Percentiles rank a stretch among this genome's conserved stretches.
Conservation (phyloP, 2,888 invertebrate species). For the Toxonevra muliebris region DNA sequence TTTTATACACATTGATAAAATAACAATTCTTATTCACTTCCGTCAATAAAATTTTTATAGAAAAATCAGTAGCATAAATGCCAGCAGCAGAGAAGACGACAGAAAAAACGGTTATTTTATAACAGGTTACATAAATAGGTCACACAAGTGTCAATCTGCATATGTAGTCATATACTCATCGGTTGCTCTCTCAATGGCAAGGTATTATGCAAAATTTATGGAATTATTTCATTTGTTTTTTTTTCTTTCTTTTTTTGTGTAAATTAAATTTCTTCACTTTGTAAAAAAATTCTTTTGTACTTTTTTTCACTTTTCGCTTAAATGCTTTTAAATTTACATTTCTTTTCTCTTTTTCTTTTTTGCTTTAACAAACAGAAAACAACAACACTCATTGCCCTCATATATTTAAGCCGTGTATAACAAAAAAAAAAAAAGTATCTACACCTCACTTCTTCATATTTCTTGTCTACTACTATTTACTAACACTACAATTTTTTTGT, state of each 20-base stretch:
- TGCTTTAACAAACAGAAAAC: too few relatives aligned
- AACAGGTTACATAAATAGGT: constrained; percentile 62
- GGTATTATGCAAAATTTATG: constrained; percentile 10
- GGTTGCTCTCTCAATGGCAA: not conserved
- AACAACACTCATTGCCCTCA: too few relatives aligned
- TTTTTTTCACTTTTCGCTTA: too few relatives aligned
- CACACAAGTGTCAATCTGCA: constrained; percentile 38
- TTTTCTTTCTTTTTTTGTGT: not conserved
- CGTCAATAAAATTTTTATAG: constrained; percentile 1
- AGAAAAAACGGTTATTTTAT: constrained; percentile 47
- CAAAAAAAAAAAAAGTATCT: too few relatives aligned
- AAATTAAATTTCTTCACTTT: too few relatives aligned
- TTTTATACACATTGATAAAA: not conserved
- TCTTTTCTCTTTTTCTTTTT: constrained; percentile 24
- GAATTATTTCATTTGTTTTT: not conserved
- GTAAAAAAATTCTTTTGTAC: too few relatives aligned
- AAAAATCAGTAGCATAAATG: not conserved
- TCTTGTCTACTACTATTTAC: not conserved
- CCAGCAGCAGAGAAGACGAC: constrained; percentile 20
- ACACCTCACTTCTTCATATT: too few relatives aligned
- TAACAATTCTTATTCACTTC: constrained; percentile 18
- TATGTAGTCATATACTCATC: constrained; percentile 30
- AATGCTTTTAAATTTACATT: constrained; percentile 38
- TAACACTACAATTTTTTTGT: not conserved
- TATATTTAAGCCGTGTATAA: too few relatives aligned